Evolutionary conservation across 2,888 invertebrate genomes (phyloP), one percentile per base, ranked within the genome.

Genomic region (Microctonus brassicae): DNA sequence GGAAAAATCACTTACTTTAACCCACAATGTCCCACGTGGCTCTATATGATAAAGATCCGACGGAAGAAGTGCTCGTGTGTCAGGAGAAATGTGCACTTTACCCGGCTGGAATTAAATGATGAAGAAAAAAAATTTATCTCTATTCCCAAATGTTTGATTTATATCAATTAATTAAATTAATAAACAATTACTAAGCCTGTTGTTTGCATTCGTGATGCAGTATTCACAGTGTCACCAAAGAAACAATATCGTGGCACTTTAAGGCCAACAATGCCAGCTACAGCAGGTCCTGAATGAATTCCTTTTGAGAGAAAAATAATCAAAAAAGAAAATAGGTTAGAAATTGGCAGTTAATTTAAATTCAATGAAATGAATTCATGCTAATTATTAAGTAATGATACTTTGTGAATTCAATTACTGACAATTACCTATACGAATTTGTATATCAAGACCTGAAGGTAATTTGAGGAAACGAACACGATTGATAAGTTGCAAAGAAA

Each of bases 191-290:
- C 92, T 86, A 89, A 82, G 78, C 92, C 90, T 24, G 90, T 90
- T 0, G 92, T 91, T 84, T 97, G 96, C 96, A 97, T 96, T 71
- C 97, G 90, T 2, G 96, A 95, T 1, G 97, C 97, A 0, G 95
- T 96, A 84, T 97, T 97, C 20, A 97, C 95, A 0, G 96, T 95
- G 85, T 96, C 96, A 0, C 97, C 97, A 75, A 97, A 97, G 61
- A 97, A 92, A 80, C 96, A 97, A 86, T 95, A 96, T 78, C 96
- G 90, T 0, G 95, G 96, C 65, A 95, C 92, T 82, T 95, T 94
- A 47, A 94, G 88, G 0, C 97, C 97, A 0, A 97, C 94, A 24
- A 97, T 94, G 0, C 96, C 96, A 0, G 95, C 96, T 5, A 96
- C 96, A 39, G 95, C 95, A 0, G 95, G 93, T 0, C 97, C 97